Conservation (phyloP, 2,113 vertebrate species). For the Varanus salvator region DNA sequence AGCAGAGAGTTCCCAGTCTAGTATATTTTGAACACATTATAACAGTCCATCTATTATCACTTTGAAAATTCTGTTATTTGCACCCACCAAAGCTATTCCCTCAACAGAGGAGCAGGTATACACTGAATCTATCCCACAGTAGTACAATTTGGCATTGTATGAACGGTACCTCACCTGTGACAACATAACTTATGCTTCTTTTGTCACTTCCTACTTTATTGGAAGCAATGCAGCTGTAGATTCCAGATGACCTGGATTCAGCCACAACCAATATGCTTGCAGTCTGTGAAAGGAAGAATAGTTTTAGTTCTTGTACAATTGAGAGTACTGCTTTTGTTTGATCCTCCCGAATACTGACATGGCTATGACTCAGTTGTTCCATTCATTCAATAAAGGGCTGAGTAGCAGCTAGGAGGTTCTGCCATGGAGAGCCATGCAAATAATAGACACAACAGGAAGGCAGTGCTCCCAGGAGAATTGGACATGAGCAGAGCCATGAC, state of each 20-base stretch:
- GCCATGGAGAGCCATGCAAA: conserved; percentile 41
- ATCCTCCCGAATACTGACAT: neutral
- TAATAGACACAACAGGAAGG: conserved; percentile 70
- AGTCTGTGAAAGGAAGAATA: conserved; percentile 79
- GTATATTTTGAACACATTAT: neutral
- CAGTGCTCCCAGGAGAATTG: conserved; percentile 58
- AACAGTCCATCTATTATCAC: neutral
- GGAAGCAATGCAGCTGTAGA: conserved; percentile 90
- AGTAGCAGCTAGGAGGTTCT: conserved; percentile 38
- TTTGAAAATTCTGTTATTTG: neutral
- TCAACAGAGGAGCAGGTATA: neutral
- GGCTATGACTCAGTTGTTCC: conserved; percentile 20
- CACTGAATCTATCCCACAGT: neutral
- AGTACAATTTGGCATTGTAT: neutral
- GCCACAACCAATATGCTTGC: conserved; percentile 89
- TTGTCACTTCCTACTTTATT: conserved; percentile 87
- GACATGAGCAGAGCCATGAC: conserved; percentile 50
- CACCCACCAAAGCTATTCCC: neutral
- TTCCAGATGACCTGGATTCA: conserved; percentile 86
- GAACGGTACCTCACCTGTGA: conserved; percentile 86
- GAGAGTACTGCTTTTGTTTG: neutral
- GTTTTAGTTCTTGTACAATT: conserved; percentile 26
- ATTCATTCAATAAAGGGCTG: conserved; percentile 15
- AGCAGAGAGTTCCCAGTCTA: neutral
- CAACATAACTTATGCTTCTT: conserved; percentile 87